Percentiles rank a stretch among this genome's conserved stretches.
These are phyloP conservation scores for Triplophysa yarkandensis DNA, from an alignment of 2,797 vertebrate genomes.

Conservation along the genomic window DNA sequence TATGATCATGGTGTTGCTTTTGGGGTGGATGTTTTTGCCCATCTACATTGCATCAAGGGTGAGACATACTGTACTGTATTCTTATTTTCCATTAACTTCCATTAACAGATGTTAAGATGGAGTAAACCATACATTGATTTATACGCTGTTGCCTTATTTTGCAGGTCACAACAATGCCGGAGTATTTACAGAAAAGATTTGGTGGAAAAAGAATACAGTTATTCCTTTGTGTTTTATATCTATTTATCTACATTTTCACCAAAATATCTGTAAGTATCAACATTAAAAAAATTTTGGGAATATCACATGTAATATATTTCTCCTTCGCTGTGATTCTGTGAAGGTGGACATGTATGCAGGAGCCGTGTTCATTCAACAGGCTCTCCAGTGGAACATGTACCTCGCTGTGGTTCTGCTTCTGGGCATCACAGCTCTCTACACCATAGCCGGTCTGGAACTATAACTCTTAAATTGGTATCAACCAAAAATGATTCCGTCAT, in stretches of 20 bases:
- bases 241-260: constrained; percentile 98
- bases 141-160: neutral
- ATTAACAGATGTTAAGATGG: too few relatives aligned
- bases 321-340: neutral
- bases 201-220: constrained; percentile 89
- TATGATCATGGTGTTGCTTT: constrained; percentile 85
- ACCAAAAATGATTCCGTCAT: too few relatives aligned
- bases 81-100: too few relatives aligned
- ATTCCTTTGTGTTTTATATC: constrained; percentile 85
- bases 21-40: constrained; percentile 94
- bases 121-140: too few relatives aligned
- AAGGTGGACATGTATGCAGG: constrained; percentile 98
- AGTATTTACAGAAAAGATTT: constrained; percentile 87
- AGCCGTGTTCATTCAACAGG: constrained; percentile 94
- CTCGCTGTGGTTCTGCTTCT: constrained; percentile 84
- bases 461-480: neutral
- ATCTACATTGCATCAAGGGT: constrained; percentile 94
- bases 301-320: neutral
- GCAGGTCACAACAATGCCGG: constrained; percentile 96
- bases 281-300: neutral
- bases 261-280: constrained; percentile 91
- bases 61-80: constrained; percentile 51
- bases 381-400: constrained; percentile 91
- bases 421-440: constrained; percentile 89
- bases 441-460: constrained; percentile 79